phyloP scores from a whole-genome alignment of 2,113 vertebrate genomes.

The Atractosteus spatula region DNA sequence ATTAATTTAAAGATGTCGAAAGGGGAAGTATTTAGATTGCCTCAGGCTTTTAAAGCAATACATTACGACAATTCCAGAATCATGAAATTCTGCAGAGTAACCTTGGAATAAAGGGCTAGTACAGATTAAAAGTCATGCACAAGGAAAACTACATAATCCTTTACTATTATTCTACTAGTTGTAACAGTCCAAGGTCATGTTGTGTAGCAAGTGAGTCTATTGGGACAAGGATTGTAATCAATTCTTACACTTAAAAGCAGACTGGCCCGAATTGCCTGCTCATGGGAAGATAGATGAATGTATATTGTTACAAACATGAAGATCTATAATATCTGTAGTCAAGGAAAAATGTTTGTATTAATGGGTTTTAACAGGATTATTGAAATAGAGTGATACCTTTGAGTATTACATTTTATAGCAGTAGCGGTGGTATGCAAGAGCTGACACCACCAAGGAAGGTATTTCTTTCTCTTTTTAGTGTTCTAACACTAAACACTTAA shows the following conservation, averaged over 20 bases:
- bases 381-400: no score
- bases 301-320: slow-evolving; percentile 49
- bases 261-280: slow-evolving; percentile 56
- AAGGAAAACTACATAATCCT: neutral
- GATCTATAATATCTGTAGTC: slow-evolving; percentile 67
- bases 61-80: slow-evolving; percentile 35
- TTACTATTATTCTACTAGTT: slow-evolving; percentile 7
- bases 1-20: slow-evolving; percentile 45
- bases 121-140: neutral
- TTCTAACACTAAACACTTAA: no score
- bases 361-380: slow-evolving; percentile 36
- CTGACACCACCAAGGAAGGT: no score
- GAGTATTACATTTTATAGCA: no score
- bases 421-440: no score
- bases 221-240: slow-evolving; percentile 53
- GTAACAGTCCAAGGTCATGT: slow-evolving; percentile 32
- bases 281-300: slow-evolving; percentile 64
- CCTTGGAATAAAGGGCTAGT: slow-evolving; percentile 20
- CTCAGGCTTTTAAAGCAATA: slow-evolving; percentile 33
- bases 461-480: no score
- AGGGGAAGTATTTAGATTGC: slow-evolving; percentile 32
- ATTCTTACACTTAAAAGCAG: slow-evolving; percentile 59
- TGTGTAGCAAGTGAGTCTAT: slow-evolving; percentile 44
- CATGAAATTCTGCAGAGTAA: slow-evolving; percentile 22
- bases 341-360: slow-evolving; percentile 52